phyloP scores from a whole-genome alignment of 2,888 invertebrate genomes.

The Hermodice carunculata region DNA sequence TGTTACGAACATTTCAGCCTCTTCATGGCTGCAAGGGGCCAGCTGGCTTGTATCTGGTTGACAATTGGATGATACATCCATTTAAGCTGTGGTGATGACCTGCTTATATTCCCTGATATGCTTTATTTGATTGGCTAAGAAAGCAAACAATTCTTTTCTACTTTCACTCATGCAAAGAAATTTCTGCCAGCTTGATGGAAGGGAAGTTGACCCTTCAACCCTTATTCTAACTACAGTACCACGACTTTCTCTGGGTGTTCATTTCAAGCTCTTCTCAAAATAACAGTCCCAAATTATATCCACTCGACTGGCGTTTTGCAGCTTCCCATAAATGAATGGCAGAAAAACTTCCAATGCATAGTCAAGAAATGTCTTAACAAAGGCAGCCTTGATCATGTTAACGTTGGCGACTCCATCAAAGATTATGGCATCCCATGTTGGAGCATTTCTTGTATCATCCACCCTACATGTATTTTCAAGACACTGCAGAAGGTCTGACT shows the following conservation, averaged over 20 bases:
- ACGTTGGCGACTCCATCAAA: conserved; percentile 1
- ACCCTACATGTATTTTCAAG: no score
- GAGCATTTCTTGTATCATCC: neutral
- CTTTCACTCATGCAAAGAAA: no score
- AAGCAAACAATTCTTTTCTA: no score
- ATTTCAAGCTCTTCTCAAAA: conserved; percentile 21
- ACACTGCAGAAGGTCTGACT: no score
- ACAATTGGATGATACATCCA: no score
- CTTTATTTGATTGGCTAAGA: no score
- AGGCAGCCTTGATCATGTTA: no score
- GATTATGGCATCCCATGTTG: neutral
- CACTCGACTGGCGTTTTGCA: conserved; percentile 7
- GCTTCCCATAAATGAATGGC: conserved; percentile 8
- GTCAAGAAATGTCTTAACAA: neutral
- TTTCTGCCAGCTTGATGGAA: conserved; percentile 30
- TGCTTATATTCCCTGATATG: no score
- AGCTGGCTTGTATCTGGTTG: conserved; percentile 12
- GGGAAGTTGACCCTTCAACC: conserved; percentile 6
- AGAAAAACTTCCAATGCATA: conserved; percentile 5
- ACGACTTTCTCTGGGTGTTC: neutral
- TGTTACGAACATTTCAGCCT: conserved; percentile 28
- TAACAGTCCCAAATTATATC: conserved; percentile 33
- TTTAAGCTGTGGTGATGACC: no score
- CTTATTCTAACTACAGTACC: conserved; percentile 8
- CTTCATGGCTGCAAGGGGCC: conserved; percentile 36